Evolutionary conservation across 53 echinoderm and acorn worm genomes (phyloP), one percentile per base, ranked within the genome.

Genomic region (Arbacia lixula): DNA sequence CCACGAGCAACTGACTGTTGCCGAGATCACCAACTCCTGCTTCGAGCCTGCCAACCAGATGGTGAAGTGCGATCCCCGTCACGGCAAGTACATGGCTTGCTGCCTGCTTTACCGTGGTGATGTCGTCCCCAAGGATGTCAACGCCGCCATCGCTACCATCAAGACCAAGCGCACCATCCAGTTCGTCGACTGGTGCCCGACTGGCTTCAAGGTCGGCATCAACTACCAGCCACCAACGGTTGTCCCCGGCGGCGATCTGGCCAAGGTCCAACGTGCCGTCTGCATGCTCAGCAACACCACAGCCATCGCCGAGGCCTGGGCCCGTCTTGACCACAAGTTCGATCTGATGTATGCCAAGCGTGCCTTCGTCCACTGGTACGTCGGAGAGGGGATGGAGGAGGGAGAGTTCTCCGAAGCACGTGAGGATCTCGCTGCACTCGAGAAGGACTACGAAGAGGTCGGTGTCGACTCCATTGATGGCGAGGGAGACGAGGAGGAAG

Each of bases 251-350:
- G 79, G 79, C 38, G 79, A 78, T 78, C 79, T 78, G 28, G 79
- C 79, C 79, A 85, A 40, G 71, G 79, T 78, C 3, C 91, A 93
- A 79, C 96, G 96, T 83, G 96, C 96, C 61, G 96, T 96, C 68
- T 96, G 96, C 74, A 96, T 96, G 96, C 82, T 96, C 89, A 93
- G 93, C 87, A 96, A 96, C 96, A 96, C 96, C 87, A 96, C 96
- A 25, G 96, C 96, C 83, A 93, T 95, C 72, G 96, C 96, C 25
- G 96, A 91, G 76, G 96, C 96, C 74, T 95, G 96, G 96, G 96
- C 93, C 75, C 96, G 96, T 83, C 93, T 95, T 24, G 89, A 95
- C 75, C 96, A 95, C 87, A 95, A 95, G 93, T 95, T 95, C 75
- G 96, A 95, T 82, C 89, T 95, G 89, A 95, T 95, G 96, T 95